Conservation (phyloP, 2,888 invertebrate species). For the Teleogryllus oceanicus region DNA sequence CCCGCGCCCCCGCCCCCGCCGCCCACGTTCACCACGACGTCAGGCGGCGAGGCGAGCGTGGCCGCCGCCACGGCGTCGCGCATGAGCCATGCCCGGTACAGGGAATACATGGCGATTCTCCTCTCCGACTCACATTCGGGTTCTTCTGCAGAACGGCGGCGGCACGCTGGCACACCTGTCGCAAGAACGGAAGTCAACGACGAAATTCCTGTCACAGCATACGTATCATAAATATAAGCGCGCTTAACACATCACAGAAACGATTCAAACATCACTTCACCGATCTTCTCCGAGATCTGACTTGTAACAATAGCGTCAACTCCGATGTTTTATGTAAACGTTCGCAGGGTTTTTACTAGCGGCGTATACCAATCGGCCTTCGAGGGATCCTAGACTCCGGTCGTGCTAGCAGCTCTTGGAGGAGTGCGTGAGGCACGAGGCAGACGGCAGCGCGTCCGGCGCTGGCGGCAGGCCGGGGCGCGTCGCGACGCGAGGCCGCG, state of each 20-base stretch:
- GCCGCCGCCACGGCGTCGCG: slow-evolving; percentile 39
- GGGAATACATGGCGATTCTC: slow-evolving; percentile 46
- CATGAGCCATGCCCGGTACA: slow-evolving; percentile 50
- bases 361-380: too few relatives aligned
- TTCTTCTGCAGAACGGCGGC: not conserved
- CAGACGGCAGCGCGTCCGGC: not conserved
- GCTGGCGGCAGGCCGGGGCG: too few relatives aligned
- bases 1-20: slow-evolving; percentile 25
- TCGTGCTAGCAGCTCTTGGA: not conserved
- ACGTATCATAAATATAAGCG: too few relatives aligned
- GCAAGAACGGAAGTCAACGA: too few relatives aligned
- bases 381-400: too few relatives aligned
- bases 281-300: too few relatives aligned
- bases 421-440: not conserved
- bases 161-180: slow-evolving; percentile 31
- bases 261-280: too few relatives aligned
- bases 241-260: too few relatives aligned
- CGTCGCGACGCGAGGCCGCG: not conserved
- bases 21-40: slow-evolving; percentile 63
- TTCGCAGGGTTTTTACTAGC: too few relatives aligned
- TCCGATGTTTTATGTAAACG: too few relatives aligned
- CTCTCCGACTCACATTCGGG: not conserved
- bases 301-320: too few relatives aligned
- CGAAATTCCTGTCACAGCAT: too few relatives aligned
- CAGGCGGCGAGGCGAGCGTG: slow-evolving; percentile 53